phyloP scores from a whole-genome alignment of 2,113 vertebrate species.

The Menura novaehollandiae region DNA sequence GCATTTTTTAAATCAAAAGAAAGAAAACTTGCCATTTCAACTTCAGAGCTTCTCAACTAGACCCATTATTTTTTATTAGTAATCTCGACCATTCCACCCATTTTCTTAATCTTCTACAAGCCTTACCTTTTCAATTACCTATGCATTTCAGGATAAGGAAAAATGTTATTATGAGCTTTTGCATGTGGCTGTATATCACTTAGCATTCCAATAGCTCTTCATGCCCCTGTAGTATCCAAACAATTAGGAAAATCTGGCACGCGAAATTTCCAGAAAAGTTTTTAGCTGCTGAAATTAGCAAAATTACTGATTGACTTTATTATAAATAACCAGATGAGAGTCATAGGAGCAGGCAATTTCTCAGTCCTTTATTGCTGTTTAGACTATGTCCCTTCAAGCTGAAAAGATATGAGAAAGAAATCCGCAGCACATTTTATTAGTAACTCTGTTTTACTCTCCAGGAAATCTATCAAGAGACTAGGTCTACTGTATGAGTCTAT shows the following conservation, averaged over 20 bases:
- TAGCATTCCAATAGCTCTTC: background rate
- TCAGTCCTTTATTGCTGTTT: background rate
- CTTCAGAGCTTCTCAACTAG: background rate
- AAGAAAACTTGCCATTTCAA: background rate
- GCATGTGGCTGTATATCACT: background rate
- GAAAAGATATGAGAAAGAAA: slow-evolving; percentile 16
- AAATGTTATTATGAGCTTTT: background rate
- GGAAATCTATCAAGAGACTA: slow-evolving; percentile 23
- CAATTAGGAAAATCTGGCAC: slow-evolving; percentile 4
- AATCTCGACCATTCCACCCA: background rate
- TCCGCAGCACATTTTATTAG: background rate
- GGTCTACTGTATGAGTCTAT: background rate
- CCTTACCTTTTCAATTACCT: background rate
- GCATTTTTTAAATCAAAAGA: background rate
- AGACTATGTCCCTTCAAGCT: background rate
- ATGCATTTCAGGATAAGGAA: background rate
- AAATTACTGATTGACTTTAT: background rate
- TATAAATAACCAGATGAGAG: slow-evolving; percentile 16
- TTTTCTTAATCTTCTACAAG: background rate
- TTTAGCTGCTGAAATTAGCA: slow-evolving; percentile 37
- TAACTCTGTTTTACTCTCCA: background rate
- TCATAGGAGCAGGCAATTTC: background rate
- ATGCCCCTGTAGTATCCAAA: background rate
- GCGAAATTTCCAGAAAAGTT: background rate
- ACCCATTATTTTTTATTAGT: background rate